These are phyloP conservation scores for Plecotus auritus DNA, from an alignment of 2,113 vertebrate species.

Conservation along the genomic window DNA sequence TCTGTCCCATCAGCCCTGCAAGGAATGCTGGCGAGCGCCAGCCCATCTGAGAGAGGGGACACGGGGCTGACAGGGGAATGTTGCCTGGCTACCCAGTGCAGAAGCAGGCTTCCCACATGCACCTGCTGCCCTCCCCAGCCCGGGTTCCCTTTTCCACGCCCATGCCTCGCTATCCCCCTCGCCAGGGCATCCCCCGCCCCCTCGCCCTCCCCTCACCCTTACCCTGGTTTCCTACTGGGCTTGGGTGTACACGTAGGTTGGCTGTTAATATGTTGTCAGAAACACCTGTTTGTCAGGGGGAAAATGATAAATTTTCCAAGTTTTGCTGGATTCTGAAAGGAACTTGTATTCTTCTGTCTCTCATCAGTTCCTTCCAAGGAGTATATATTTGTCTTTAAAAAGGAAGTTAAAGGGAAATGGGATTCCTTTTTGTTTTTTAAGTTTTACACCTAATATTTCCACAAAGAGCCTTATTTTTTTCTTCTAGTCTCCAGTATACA, in stretches of 20 bases:
- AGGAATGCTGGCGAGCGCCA: not conserved
- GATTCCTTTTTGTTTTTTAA: not conserved
- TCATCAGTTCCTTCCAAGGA: not conserved
- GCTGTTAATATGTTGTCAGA: not conserved
- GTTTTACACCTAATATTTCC: not conserved
- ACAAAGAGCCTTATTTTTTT: not conserved
- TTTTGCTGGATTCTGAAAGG: not conserved
- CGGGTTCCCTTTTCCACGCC: too few species aligned
- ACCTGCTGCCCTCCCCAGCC: not conserved
- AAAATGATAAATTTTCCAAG: not conserved
- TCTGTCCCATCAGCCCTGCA: not conserved
- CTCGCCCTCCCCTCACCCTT: not conserved
- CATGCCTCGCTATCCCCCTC: accelerated
- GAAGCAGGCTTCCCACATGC: not conserved
- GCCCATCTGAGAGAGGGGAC: not conserved
- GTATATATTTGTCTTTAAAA: not conserved
- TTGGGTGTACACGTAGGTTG: not conserved
- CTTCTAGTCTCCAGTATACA: not conserved
- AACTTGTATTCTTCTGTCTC: not conserved
- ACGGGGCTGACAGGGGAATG: not conserved
- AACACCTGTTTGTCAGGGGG: not conserved
- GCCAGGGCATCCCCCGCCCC: too few species aligned
- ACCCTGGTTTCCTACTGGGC: not conserved
- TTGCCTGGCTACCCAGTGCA: not conserved
- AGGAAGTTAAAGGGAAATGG: not conserved